Evolutionary conservation across 2,113 vertebrate genomes (phyloP).

Genomic region (Thalassoma bifasciatum): DNA sequence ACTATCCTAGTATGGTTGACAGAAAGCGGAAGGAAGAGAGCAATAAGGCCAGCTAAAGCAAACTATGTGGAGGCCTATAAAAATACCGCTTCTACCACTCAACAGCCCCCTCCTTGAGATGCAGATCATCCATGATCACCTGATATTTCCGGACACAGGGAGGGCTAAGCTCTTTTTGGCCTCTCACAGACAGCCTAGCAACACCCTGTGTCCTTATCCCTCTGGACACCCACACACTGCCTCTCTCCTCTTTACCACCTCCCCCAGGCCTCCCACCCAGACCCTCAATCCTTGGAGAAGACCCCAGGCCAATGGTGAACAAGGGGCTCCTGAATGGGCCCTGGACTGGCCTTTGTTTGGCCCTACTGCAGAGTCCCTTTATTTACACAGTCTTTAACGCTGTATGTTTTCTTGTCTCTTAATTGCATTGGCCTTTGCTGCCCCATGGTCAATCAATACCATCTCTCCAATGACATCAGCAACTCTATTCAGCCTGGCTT

Average conservation of each 20-base stretch:
- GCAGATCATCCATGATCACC: constrained; percentile 80
- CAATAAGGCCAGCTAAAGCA: constrained; percentile 42
- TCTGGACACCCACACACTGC: constrained; percentile 75
- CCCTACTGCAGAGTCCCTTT: constrained; percentile 77
- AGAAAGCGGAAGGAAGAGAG: constrained; percentile 33
- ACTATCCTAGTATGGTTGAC: not conserved
- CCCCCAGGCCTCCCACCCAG: constrained; percentile 73
- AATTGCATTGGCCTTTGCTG: constrained; percentile 84
- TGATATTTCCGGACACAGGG: constrained; percentile 77
- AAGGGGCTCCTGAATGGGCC: constrained; percentile 79
- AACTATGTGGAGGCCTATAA: constrained; percentile 49
- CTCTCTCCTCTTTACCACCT: constrained; percentile 57
- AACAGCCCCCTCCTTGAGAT: constrained; percentile 73
- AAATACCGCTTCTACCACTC: constrained; percentile 60
- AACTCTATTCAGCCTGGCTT: constrained; percentile 69
- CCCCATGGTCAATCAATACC: constrained; percentile 80
- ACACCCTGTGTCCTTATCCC: constrained; percentile 69
- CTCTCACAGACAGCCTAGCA: constrained; percentile 80
- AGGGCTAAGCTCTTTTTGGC: constrained; percentile 68
- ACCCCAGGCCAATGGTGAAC: constrained; percentile 79
- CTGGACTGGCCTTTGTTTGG: constrained; percentile 78
- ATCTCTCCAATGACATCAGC: constrained; percentile 78
- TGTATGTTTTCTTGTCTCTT: constrained; percentile 84
- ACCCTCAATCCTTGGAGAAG: constrained; percentile 77
- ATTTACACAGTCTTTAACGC: constrained; percentile 85